Percentiles rank a stretch among this genome's conserved stretches.
Conservation (phyloP, 2,113 vertebrate genomes). For the Anthoscopus minutus region DNA sequence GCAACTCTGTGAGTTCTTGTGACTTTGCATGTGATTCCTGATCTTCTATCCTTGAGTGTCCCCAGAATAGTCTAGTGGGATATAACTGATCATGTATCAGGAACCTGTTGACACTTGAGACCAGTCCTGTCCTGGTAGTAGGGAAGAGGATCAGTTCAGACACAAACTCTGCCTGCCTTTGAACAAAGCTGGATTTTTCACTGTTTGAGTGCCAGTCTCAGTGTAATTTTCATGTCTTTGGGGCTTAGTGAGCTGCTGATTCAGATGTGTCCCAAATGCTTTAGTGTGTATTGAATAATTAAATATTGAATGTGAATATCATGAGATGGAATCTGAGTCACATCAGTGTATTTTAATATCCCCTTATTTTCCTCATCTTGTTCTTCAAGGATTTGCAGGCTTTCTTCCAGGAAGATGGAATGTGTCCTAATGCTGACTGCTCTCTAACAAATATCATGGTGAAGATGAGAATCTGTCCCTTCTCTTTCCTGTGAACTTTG, state of each 20-base stretch:
- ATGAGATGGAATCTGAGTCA: not conserved
- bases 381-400: not conserved
- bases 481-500: not conserved
- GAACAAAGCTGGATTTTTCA: not conserved
- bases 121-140: not conserved
- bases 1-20: not conserved
- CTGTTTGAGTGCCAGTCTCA: not conserved
- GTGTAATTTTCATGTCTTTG: not conserved
- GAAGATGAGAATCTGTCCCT: not conserved
- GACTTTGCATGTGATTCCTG: constrained; percentile 1
- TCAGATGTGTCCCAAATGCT: not conserved
- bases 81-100: not conserved
- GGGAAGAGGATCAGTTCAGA: not conserved
- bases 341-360: not conserved
- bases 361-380: not conserved
- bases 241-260: not conserved
- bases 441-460: not conserved
- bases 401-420: not conserved
- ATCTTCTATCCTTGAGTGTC: not conserved
- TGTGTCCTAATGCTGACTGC: not conserved
- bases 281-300: not conserved
- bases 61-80: not conserved
- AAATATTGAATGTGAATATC: not conserved
- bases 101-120: constrained; percentile 31
- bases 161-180: not conserved